Percentiles rank a stretch among this genome's conserved stretches.
These are phyloP conservation scores for Brachyopa scutellaris DNA, from an alignment of 2,888 invertebrate genomes.

Conservation along the genomic window DNA sequence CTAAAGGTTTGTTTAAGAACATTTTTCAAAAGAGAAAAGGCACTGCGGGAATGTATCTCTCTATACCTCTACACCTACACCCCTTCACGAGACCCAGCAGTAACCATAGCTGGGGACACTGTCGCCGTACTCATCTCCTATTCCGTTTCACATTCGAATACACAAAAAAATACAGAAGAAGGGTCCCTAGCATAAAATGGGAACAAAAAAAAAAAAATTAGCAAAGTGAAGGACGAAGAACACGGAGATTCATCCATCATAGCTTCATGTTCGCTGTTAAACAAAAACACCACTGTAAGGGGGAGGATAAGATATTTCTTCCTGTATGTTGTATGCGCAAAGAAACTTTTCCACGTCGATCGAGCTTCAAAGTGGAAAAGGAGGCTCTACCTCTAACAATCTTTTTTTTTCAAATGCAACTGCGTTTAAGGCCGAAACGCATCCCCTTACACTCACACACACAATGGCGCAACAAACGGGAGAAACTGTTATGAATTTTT, in stretches of 20 bases:
- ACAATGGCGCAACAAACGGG: constrained; percentile 43
- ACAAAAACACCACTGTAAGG: constrained; percentile 18
- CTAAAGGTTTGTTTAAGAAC: constrained; percentile 70
- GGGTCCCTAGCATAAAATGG: constrained; percentile 53
- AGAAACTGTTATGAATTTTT: constrained; percentile 49
- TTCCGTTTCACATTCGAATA: constrained; percentile 64
- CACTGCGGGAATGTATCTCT: constrained; percentile 38
- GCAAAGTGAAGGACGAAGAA: constrained; percentile 2
- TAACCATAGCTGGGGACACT: constrained; percentile 59
- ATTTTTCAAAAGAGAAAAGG: constrained; percentile 53
- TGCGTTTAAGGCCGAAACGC: constrained; percentile 58
- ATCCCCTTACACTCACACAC: constrained; percentile 38
- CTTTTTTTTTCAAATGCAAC: constrained; percentile 66
- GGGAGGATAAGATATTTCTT: not conserved
- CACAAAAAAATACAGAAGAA: constrained; percentile 27
- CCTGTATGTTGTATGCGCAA: constrained; percentile 38
- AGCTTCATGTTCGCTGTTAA: constrained; percentile 49
- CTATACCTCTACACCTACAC: not conserved
- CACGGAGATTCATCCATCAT: constrained; percentile 63
- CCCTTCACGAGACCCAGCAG: constrained; percentile 14
- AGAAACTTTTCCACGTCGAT: constrained; percentile 64
- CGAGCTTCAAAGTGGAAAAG: constrained; percentile 55
- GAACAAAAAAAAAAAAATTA: constrained; percentile 24
- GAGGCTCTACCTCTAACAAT: constrained; percentile 35
- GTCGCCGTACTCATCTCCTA: constrained; percentile 68